phyloP scores from a whole-genome alignment of 92 coral and sea anemone species.

The Parazoanthus darwini region DNA sequence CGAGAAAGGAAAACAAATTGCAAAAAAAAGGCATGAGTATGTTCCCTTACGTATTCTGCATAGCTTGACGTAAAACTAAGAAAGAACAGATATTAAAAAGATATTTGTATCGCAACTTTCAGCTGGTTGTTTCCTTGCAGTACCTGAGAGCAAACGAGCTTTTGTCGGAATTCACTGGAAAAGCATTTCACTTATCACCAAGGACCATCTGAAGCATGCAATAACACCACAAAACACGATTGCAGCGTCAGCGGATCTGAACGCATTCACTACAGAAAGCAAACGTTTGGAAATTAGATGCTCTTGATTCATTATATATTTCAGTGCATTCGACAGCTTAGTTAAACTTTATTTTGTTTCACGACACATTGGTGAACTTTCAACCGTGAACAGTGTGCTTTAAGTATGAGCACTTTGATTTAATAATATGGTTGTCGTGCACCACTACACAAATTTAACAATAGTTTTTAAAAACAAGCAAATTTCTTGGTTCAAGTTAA shows the following conservation, averaged over 20 bases:
- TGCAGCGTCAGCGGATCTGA: not conserved
- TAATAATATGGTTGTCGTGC: not conserved
- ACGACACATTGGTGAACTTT: not conserved
- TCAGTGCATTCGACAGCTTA: no score
- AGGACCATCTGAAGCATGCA: not conserved
- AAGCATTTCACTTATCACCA: no score
- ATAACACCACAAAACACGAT: not conserved
- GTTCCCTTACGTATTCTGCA: no score
- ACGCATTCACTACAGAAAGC: no score
- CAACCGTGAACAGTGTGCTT: not conserved
- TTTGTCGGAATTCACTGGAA: not conserved
- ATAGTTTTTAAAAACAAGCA: not conserved
- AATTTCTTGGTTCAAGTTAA: not conserved
- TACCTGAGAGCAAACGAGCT: not conserved
- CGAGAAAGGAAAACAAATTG: no score
- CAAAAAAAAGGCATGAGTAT: no score
- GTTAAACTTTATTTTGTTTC: no score
- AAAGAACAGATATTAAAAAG: no score
- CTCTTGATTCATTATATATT: no score
- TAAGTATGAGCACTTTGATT: no score
- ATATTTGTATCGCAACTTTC: not conserved
- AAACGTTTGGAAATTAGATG: no score
- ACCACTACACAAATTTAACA: not conserved
- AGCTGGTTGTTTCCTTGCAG: not conserved
- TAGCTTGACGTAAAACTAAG: not conserved